These are phyloP conservation scores for Drosophila flavopinicola DNA, from an alignment of 2,888 invertebrate genomes.

Conservation along the genomic window DNA sequence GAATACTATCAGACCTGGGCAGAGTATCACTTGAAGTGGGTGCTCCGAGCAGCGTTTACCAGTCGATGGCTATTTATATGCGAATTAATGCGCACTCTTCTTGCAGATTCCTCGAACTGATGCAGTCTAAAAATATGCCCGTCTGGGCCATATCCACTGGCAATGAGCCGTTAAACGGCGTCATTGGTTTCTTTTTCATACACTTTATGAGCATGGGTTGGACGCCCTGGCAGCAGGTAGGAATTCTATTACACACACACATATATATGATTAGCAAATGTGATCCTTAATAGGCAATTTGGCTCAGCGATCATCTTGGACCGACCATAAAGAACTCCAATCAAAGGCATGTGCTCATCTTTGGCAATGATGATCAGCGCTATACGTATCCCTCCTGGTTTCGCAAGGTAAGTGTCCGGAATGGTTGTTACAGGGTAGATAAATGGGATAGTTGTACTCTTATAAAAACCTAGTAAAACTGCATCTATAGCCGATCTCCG, in stretches of 20 bases:
- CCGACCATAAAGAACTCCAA: slow-evolving; percentile 87
- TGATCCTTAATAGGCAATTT: slow-evolving; percentile 86
- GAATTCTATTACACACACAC: slow-evolving; percentile 7
- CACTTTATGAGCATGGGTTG: slow-evolving; percentile 93
- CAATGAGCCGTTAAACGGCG: slow-evolving; percentile 93
- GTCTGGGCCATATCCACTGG: slow-evolving; percentile 95
- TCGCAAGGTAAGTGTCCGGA: slow-evolving; percentile 85
- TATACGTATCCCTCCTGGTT: slow-evolving; percentile 88
- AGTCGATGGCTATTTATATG: slow-evolving; percentile 10
- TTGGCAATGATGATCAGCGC: slow-evolving; percentile 92
- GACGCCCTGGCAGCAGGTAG: slow-evolving; percentile 87
- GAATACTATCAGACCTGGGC: slow-evolving; percentile 92
- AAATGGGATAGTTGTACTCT: too few relatives aligned
- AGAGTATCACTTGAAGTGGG: slow-evolving; percentile 90
- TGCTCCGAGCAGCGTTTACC: slow-evolving; percentile 1
- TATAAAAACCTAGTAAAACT: too few relatives aligned
- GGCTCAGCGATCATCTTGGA: slow-evolving; percentile 90
- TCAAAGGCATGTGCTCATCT: slow-evolving; percentile 88
- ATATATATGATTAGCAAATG: background rate
- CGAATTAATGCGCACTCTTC: slow-evolving; percentile 13
- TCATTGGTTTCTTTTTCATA: slow-evolving; percentile 85
- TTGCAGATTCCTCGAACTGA: slow-evolving; percentile 87
- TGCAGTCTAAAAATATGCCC: slow-evolving; percentile 87
- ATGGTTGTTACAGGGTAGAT: background rate
- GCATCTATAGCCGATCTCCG: too few relatives aligned